Percentiles rank a stretch among this genome's conserved stretches.
Conservation (phyloP, 1,140 invertebrate species). For the Sinella curviseta region DNA sequence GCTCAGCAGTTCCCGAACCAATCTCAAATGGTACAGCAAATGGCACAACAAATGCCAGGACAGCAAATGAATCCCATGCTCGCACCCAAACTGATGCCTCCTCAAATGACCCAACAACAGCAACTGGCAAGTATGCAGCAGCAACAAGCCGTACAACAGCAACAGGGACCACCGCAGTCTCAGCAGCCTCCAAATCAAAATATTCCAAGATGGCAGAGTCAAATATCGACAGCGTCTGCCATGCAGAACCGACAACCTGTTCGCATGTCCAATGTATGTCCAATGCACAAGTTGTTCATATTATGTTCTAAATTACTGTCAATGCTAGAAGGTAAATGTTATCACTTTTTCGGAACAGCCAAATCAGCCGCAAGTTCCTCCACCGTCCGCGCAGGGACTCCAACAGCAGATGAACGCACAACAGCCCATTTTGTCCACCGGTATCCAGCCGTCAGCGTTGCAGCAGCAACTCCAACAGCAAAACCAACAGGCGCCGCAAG, state of each 20-base stretch:
- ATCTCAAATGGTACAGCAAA: conserved; percentile 21
- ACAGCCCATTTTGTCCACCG: not conserved
- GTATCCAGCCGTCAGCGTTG: not conserved
- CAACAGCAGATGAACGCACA: not conserved
- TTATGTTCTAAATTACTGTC: not conserved
- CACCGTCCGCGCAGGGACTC: not conserved
- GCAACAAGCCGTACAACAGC: conserved; percentile 56
- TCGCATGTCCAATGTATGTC: conserved; percentile 47
- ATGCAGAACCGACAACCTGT: conserved; percentile 53
- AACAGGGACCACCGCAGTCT: conserved; percentile 55
- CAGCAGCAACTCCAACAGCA: conserved; percentile 7
- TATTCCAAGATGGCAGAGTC: conserved; percentile 52
- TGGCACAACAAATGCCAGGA: not conserved
- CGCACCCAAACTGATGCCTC: not conserved
- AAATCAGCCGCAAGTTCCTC: conserved; percentile 23
- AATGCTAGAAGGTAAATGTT: conserved; percentile 13
- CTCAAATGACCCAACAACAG: conserved; percentile 27
- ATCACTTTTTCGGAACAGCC: not conserved
- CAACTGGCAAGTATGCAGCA: conserved; percentile 38
- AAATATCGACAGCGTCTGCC: conserved; percentile 54
- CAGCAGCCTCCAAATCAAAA: conserved; percentile 56
- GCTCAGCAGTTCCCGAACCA: conserved; percentile 23
- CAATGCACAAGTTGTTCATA: conserved; percentile 43
- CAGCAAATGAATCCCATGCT: conserved; percentile 27
- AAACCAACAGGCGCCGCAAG: conserved; percentile 7